Evolutionary conservation across 2,797 vertebrate genomes (phyloP).

Genomic region (Artibeus lituratus): DNA sequence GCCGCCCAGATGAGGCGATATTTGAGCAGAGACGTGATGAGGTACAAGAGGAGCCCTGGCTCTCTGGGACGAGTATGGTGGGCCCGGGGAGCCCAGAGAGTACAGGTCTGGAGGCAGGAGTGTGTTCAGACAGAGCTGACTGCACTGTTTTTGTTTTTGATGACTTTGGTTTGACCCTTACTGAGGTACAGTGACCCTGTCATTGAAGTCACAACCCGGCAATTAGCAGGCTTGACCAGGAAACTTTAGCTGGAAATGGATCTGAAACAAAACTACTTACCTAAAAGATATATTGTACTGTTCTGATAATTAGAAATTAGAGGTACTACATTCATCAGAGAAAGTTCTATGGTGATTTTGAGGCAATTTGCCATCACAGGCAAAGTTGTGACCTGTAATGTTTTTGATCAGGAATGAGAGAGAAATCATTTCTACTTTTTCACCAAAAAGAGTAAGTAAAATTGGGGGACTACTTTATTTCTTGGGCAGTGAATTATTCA

Average conservation of each 20-base stretch:
- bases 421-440: background rate
- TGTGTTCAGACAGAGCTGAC: background rate
- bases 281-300: background rate
- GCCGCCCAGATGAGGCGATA: background rate
- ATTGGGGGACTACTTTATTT: background rate
- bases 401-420: background rate
- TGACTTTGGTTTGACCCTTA: background rate
- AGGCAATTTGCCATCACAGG: background rate
- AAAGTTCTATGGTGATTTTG: background rate
- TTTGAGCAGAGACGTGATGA: background rate
- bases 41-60: background rate
- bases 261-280: slow-evolving; percentile 9
- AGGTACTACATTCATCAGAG: background rate
- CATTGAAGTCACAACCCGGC: background rate
- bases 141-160: background rate
- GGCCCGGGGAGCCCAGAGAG: background rate
- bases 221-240: background rate
- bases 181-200: background rate
- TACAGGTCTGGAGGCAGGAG: background rate
- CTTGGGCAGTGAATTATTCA: background rate
- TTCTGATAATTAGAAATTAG: slow-evolving; percentile 10
- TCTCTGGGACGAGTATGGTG: background rate
- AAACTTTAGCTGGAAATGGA: background rate
- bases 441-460: background rate
- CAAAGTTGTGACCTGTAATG: background rate